Evolutionary conservation across 2,888 invertebrate species (phyloP).

Genomic region (Tyria jacobaeae): DNA sequence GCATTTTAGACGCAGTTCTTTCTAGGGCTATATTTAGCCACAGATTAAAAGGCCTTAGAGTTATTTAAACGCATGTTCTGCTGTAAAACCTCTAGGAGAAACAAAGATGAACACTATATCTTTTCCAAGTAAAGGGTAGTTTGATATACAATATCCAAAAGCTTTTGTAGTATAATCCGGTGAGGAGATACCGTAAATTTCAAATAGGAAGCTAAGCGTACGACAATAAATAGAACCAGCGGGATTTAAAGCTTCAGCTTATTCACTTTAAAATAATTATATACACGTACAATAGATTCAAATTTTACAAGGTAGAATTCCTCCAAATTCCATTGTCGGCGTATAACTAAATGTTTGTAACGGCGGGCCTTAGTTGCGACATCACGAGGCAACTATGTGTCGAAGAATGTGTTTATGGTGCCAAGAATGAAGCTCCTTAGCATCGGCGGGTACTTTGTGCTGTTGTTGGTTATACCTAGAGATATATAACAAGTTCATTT

Average conservation of each 20-base stretch:
- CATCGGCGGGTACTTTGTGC: slow-evolving; percentile 50
- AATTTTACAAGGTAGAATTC: slow-evolving; percentile 73
- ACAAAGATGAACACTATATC: background rate
- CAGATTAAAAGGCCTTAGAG: background rate
- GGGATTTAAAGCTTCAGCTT: slow-evolving; percentile 63
- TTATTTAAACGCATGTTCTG: no score
- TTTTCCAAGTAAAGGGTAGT: slow-evolving; percentile 44
- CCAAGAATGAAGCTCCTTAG: slow-evolving; percentile 83
- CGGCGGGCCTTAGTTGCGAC: slow-evolving; percentile 75
- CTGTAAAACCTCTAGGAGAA: background rate
- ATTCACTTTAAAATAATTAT: slow-evolving; percentile 74
- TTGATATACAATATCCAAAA: slow-evolving; percentile 61
- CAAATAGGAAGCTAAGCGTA: slow-evolving; percentile 69
- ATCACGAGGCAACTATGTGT: slow-evolving; percentile 81
- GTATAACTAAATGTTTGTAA: slow-evolving; percentile 73
- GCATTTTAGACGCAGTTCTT: background rate
- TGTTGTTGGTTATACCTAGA: slow-evolving; percentile 49
- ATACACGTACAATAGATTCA: slow-evolving; percentile 58
- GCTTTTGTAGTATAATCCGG: slow-evolving; percentile 68
- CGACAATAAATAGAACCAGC: slow-evolving; percentile 71
- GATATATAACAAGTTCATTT: slow-evolving; percentile 53
- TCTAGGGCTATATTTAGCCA: background rate
- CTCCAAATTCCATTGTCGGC: slow-evolving; percentile 76
- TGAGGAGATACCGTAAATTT: slow-evolving; percentile 69
- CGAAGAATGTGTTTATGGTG: slow-evolving; percentile 85